Evolutionary conservation across 2,888 invertebrate genomes (phyloP).

Genomic region (Nymphalis urticae): DNA sequence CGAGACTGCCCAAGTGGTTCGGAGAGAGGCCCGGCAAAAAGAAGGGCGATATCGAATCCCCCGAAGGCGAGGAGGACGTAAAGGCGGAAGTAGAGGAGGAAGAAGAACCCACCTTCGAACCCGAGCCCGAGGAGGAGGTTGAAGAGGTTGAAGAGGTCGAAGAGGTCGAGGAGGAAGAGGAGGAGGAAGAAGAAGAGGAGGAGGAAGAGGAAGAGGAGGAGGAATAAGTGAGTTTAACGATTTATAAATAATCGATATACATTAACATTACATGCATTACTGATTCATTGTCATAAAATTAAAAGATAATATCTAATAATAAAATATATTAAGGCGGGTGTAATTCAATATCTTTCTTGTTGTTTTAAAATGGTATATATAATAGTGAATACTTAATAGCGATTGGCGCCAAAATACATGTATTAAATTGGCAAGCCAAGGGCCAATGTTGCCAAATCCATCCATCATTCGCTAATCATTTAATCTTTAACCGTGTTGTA

Average conservation of each 20-base stretch:
- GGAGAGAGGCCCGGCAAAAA: conserved; percentile 97
- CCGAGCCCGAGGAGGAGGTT: conserved; percentile 88
- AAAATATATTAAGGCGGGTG: not conserved
- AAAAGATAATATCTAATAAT: not conserved
- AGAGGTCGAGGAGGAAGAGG: conserved; percentile 88
- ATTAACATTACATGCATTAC: not conserved
- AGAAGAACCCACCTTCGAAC: conserved; percentile 84
- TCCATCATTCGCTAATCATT: not conserved
- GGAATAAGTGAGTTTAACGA: conserved; percentile 65
- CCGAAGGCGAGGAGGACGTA: conserved; percentile 94
- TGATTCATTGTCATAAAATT: too few species aligned
- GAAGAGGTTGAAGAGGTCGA: conserved; percentile 87
- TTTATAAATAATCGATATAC: not conserved
- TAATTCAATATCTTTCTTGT: not conserved
- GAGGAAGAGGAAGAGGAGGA: conserved; percentile 85
- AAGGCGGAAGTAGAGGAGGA: conserved; percentile 88
- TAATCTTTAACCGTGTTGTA: conserved; percentile 7
- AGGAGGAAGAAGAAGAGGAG: conserved; percentile 87
- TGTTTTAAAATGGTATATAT: not conserved
- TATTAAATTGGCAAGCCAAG: conserved; percentile 10
- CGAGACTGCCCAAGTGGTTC: conserved; percentile 97
- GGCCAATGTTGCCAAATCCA: conserved; percentile 14
- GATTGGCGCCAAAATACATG: conserved; percentile 21
- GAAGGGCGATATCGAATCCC: conserved; percentile 92
- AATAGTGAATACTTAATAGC: conserved; percentile 3